These are phyloP conservation scores for Uropsilus gracilis DNA, from an alignment of 2,113 vertebrate genomes.

Conservation along the genomic window DNA sequence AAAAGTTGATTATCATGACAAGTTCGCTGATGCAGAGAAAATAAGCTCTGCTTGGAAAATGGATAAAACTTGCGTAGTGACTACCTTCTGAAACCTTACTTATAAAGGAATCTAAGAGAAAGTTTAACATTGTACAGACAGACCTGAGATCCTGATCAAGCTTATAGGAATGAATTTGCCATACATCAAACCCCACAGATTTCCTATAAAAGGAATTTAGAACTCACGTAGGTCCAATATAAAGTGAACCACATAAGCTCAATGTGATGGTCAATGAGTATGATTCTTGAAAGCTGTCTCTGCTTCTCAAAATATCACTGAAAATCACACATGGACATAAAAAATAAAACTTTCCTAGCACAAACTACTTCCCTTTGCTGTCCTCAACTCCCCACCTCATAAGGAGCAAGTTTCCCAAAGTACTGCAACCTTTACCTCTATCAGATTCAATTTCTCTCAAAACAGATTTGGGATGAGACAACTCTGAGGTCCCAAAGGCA, in stretches of 20 bases:
- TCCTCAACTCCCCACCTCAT: background rate
- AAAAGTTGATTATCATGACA: slow-evolving; percentile 90
- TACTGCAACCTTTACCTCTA: slow-evolving; percentile 66
- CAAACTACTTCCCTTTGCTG: background rate
- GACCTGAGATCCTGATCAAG: slow-evolving; percentile 52
- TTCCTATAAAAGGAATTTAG: background rate
- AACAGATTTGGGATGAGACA: slow-evolving; percentile 20
- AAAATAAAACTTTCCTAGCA: slow-evolving; percentile 51
- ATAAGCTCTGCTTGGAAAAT: slow-evolving; percentile 86
- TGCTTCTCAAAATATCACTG: background rate
- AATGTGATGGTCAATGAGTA: background rate
- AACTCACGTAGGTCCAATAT: background rate
- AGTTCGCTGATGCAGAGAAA: slow-evolving; percentile 86
- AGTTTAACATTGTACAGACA: slow-evolving; percentile 61
- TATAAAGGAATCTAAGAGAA: slow-evolving; percentile 75
- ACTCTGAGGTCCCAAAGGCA: background rate
- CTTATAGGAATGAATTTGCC: slow-evolving; percentile 54
- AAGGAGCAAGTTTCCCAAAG: background rate
- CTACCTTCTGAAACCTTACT: slow-evolving; percentile 78
- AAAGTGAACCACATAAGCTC: slow-evolving; percentile 14
- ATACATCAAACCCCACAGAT: slow-evolving; percentile 19
- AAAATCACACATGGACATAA: background rate
- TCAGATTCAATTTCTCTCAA: slow-evolving; percentile 70
- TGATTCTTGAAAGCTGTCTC: slow-evolving; percentile 42
- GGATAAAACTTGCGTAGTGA: slow-evolving; percentile 81